Base-by-base conservation (phyloP, 2,888 invertebrate genomes). In the Sialis fuliginosa region DNA sequence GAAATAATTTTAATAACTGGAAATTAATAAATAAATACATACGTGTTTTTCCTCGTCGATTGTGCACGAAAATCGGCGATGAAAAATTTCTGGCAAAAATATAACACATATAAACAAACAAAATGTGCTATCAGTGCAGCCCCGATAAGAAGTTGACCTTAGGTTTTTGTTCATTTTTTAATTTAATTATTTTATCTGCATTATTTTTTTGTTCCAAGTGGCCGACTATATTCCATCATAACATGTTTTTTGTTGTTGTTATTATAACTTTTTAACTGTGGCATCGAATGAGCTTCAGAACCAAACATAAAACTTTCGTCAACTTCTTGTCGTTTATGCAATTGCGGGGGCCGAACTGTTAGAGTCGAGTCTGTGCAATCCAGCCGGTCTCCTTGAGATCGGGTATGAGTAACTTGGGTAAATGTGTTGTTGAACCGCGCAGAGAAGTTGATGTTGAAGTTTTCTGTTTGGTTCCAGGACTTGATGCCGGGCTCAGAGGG, bases 401-500 rank as follows among this genome's bases (percentile, higher is more conserved):
- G 22, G 22, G 22, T 22, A 22, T 50, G 44, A 48, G 41, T n/a
- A 44, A 37, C 46, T 39, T 37, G 44, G 43, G 13, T 46, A 41
- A 44, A 46, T 39, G 48, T 45, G 45, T 41, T 44, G 42, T 40
- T 41, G 35, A 43, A 41, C 41, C 37, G 37, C n/a, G 12, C 10
- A 37, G 12, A 86, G 86, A 86, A 87, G 87, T 86, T 87, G 86
- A 86, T 84, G 85, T 78, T 77, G 76, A 75, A 22, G 22, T 66
- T 72, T 66, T 77, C 78, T 78, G 79, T 79, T 80, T 85, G 83
- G 86, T 87, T 84, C 84, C 88, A 88, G 88, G 87, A 87, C 79
- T 22, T 22, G 22, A 72, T 74, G 71, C 79, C 81, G 78, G 77
- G 81, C 76, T 77, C 56, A 52, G 60, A 59, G 55, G 62, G 70